phyloP scores from a whole-genome alignment of 2,888 invertebrate genomes.

The Nematopogon swammerdamellus region DNA sequence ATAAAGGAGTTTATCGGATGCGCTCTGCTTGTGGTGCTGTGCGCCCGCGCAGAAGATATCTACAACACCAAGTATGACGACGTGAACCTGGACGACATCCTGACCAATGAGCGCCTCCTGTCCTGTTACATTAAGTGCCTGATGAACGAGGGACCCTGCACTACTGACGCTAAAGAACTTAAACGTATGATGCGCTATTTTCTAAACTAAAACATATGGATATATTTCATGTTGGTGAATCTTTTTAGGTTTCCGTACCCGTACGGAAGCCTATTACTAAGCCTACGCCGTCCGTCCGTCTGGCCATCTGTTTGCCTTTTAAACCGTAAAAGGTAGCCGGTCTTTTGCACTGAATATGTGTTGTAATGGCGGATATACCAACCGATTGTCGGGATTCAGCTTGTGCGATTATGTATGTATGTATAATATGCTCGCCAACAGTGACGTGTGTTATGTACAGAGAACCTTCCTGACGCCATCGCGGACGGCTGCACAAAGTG shows the following conservation, averaged over 20 bases:
- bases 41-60: not conserved
- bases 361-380: too few species aligned
- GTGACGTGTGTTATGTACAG: too few species aligned
- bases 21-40: not conserved
- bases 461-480: constrained; percentile 68
- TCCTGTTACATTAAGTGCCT: constrained; percentile 70
- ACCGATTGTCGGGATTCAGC: too few species aligned
- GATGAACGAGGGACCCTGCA: constrained; percentile 63
- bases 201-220: not conserved
- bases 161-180: constrained; percentile 68
- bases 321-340: not conserved
- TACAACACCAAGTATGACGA: constrained; percentile 73
- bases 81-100: constrained; percentile 66
- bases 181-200: constrained; percentile 50
- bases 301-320: not conserved
- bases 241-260: too few species aligned
- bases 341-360: too few species aligned
- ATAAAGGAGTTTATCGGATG: constrained; percentile 17
- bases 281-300: too few species aligned
- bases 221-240: not conserved
- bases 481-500: constrained; percentile 66
- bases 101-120: constrained; percentile 64
- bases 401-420: too few species aligned
- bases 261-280: too few species aligned
- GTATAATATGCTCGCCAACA: too few species aligned